phyloP scores from a whole-genome alignment of 2,888 invertebrate species.

The Panzeria rudis region DNA sequence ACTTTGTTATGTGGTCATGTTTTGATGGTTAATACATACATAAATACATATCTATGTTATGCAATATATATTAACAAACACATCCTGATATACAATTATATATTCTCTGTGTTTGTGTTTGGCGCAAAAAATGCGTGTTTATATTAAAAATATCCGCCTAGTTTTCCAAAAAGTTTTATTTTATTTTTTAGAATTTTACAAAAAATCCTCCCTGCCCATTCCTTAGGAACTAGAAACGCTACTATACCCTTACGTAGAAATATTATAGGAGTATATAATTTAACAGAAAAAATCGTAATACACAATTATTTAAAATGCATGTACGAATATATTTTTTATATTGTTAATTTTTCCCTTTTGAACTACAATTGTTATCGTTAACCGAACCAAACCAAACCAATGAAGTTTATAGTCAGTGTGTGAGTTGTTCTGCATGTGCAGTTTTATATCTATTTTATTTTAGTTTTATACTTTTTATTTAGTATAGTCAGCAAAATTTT shows the following conservation, averaged over 20 bases:
- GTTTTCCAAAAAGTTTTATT: slow-evolving; percentile 67
- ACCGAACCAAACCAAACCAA: slow-evolving; percentile 40
- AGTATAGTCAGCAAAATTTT: slow-evolving; percentile 14
- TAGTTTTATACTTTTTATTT: slow-evolving; percentile 31
- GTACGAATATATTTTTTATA: slow-evolving; percentile 8
- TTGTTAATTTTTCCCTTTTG: slow-evolving; percentile 41
- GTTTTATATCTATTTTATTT: slow-evolving; percentile 37
- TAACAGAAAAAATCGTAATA: slow-evolving; percentile 10
- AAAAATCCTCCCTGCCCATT: neutral
- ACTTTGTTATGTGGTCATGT: slow-evolving; percentile 30
- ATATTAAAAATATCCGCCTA: slow-evolving; percentile 67
- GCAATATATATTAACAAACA: neutral
- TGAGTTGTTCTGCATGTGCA: neutral
- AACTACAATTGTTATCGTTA: slow-evolving; percentile 63
- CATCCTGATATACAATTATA: slow-evolving; percentile 3
- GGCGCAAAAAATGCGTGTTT: slow-evolving; percentile 51
- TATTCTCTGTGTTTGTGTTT: neutral
- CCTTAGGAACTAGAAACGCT: neutral
- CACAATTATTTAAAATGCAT: slow-evolving; percentile 39
- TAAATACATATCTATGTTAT: neutral
- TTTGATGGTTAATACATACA: slow-evolving; percentile 31
- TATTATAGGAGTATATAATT: neutral
- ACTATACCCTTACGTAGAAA: neutral
- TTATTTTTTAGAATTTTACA: slow-evolving; percentile 67
- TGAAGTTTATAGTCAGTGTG: neutral